A percentile compares a stretch with the other conserved stretches of the same genome.
These are phyloP conservation scores for Drosophila repleta DNA, from an alignment of 1,140 invertebrate genomes.

Conservation along the genomic window DNA sequence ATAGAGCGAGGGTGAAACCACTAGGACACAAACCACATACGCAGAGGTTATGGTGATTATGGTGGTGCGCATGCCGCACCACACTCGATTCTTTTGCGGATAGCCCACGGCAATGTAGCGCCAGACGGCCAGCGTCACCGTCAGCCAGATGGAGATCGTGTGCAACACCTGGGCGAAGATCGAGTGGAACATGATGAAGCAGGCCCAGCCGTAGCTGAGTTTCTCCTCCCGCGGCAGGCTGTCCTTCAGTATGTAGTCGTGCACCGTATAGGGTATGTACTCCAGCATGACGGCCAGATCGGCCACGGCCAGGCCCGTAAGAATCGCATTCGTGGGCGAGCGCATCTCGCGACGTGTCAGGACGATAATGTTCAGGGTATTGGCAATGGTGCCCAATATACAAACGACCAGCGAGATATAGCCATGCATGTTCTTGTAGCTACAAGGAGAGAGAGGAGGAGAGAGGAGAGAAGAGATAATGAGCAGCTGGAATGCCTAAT, in stretches of 20 bases:
- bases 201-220: constrained; percentile 90
- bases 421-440: constrained; percentile 73
- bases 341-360: constrained; percentile 94
- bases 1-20: constrained; percentile 92
- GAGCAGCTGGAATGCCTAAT: background rate
- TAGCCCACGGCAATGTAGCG: constrained; percentile 94
- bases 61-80: constrained; percentile 90
- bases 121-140: constrained; percentile 95
- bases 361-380: constrained; percentile 96
- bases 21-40: constrained; percentile 91
- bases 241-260: constrained; percentile 88
- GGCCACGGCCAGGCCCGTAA: constrained; percentile 94
- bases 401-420: constrained; percentile 87
- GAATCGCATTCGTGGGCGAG: constrained; percentile 92
- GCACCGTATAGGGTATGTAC: constrained; percentile 94
- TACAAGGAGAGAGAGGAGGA: constrained; percentile 15
- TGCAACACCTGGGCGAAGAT: constrained; percentile 94
- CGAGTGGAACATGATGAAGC: constrained; percentile 92
- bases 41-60: constrained; percentile 90
- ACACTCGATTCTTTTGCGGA: constrained; percentile 90
- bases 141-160: constrained; percentile 96
- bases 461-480: background rate
- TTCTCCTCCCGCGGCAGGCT: constrained; percentile 68
- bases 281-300: constrained; percentile 96
- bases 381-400: constrained; percentile 95